Evolutionary conservation across 2,113 vertebrate genomes (phyloP), one percentile per base, ranked within the genome.

Genomic region (Corydoras sp.): DNA sequence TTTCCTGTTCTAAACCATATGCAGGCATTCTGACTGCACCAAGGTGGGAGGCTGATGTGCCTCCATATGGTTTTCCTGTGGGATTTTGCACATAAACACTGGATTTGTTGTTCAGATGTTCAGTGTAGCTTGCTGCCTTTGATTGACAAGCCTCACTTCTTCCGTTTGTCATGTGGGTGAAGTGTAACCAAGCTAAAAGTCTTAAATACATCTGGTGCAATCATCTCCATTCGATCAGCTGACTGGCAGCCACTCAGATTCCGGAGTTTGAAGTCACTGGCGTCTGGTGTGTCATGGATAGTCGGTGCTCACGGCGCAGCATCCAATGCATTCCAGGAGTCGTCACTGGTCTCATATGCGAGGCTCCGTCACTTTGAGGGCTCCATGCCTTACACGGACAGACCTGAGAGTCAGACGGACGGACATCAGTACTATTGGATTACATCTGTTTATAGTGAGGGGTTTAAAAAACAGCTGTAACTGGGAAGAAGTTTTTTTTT

Each of bases 321-420:
- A 78, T 68, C 79, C 62, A 49, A 76, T 31, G 29, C 61, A 67
- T 76, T 64, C 70, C 43, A 74, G 24, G 71, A 62, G 74, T 71
- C 71, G 54, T 69, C 77, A 75, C 60, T 61, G 58, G 64, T 59
- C 65, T 67, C 62, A 66, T 63, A 31, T 55, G 68, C 31, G 15
- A 14, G 15, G 30, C 69, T 65, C 24, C 68, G 61, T 53, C 51
- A 64, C 15, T 56, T 64, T 58, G 56, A 56, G 49, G 53, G 59
- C 62, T 15, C 61, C 32, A 9, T 56, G 29, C 62, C 58, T 62
- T 32, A 70, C 50, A 56, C 30, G 14, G n/a, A 15, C 18, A 29
- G n/a, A 15, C 18, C 31, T 32, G 54, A 32, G n/a, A 53, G 12
- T 59, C 14, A 73, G 56, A 9, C 55, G 13, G 54, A 48, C 14